These are phyloP conservation scores for Nannobrachium achirus DNA, from an alignment of 2,113 vertebrate species.

Conservation along the genomic window DNA sequence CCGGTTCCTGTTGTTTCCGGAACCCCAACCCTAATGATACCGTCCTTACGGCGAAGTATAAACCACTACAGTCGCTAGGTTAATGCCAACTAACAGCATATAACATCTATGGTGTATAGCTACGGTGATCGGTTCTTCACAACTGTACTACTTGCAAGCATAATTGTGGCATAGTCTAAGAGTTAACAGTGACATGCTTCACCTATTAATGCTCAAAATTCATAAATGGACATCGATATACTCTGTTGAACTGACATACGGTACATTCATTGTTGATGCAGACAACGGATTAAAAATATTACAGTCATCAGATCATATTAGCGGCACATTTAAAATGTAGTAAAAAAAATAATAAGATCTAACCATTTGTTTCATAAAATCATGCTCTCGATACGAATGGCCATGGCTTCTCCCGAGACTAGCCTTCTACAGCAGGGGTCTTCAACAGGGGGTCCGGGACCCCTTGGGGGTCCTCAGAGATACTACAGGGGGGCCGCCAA, in stretches of 20 bases:
- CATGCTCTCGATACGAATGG: neutral
- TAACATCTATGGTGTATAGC: neutral
- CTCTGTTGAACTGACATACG: constrained; percentile 21
- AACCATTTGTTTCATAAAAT: neutral
- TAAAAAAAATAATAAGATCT: neutral
- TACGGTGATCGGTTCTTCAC: neutral
- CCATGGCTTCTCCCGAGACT: neutral
- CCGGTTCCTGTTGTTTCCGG: no score
- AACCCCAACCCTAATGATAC: no score
- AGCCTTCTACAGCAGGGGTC: no score
- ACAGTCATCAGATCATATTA: neutral
- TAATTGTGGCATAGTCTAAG: constrained; percentile 7
- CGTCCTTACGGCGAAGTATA: no score
- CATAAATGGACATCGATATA: constrained; percentile 8
- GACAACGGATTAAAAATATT: constrained; percentile 15
- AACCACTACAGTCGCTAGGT: constrained; percentile 6
- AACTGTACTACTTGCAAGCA: constrained; percentile 14
- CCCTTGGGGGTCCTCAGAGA: no score
- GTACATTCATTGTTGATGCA: constrained; percentile 3
- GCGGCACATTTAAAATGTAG: no score
- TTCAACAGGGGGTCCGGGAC: no score
- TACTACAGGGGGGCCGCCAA: no score
- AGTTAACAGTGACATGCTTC: constrained; percentile 5
- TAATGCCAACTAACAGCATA: constrained; percentile 2
- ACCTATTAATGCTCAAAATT: neutral